phyloP scores from a whole-genome alignment of 37 sponge, comb jelly and placozoan species.

The Dysidea cf. avara region DNA sequence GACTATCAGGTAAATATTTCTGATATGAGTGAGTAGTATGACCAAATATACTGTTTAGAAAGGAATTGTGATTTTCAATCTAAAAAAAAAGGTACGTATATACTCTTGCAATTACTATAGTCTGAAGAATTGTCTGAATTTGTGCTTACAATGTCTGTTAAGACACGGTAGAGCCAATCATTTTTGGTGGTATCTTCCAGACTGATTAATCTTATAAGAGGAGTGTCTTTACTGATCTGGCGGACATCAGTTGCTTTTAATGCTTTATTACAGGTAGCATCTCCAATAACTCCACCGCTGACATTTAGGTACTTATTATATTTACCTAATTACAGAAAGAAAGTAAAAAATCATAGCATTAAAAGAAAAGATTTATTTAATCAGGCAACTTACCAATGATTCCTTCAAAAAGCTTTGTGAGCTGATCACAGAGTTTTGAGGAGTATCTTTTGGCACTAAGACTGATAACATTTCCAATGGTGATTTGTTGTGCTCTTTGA shows the following conservation, averaged over 20 bases:
- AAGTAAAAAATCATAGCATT: too few relatives aligned
- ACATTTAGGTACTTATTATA: constrained; percentile 85
- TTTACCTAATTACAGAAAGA: too few relatives aligned
- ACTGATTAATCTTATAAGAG: too few relatives aligned
- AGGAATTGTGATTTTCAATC: too few relatives aligned
- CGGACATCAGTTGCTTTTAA: constrained; percentile 61
- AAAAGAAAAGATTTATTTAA: neutral
- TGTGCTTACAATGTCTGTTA: constrained; percentile 54
- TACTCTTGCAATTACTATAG: too few relatives aligned
- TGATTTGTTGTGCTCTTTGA: constrained; percentile 39
- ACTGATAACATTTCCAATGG: constrained; percentile 52
- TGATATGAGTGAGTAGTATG: too few relatives aligned
- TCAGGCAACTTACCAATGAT: constrained; percentile 43
- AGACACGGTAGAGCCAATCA: constrained; percentile 75
- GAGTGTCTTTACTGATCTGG: constrained; percentile 68
- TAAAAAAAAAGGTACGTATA: too few relatives aligned
- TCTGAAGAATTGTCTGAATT: too few relatives aligned
- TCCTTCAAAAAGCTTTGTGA: constrained; percentile 56
- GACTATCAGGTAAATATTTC: too few relatives aligned
- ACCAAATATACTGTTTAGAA: too few relatives aligned
- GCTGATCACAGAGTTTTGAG: constrained; percentile 22
- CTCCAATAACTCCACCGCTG: constrained; percentile 82
- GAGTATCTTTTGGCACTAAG: constrained; percentile 29
- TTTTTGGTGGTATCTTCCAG: constrained; percentile 60
- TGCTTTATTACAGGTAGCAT: constrained; percentile 75